Percentiles rank a stretch among this genome's conserved stretches.
Conservation (phyloP, 2,797 vertebrate genomes). For the Taenioides sp. region DNA sequence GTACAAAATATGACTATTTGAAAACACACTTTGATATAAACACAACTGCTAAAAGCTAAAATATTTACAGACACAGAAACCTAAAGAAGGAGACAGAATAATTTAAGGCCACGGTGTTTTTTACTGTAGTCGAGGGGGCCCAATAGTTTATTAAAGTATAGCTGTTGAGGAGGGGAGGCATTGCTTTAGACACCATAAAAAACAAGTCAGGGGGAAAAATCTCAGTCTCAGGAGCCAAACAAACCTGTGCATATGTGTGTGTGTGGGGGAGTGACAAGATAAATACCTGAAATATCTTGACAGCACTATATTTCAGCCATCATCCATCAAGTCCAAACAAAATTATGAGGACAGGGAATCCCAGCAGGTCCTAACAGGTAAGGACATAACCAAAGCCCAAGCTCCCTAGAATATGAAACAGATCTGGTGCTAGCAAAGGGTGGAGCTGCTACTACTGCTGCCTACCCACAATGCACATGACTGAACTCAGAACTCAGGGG, state of each 20-base stretch:
- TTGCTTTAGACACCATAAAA: conserved; percentile 47
- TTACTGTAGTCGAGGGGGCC: no score
- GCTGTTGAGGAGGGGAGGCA: background rate
- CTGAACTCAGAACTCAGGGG: conserved; percentile 54
- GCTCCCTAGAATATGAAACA: conserved; percentile 45
- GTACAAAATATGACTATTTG: background rate
- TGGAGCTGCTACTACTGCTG: background rate
- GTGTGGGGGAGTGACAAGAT: conserved; percentile 26
- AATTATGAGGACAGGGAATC: conserved; percentile 64
- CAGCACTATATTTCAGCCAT: conserved; percentile 56
- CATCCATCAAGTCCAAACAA: conserved; percentile 65
- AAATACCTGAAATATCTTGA: conserved; percentile 65
- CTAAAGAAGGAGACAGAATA: background rate
- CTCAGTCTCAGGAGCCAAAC: conserved; percentile 50
- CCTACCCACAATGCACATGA: conserved; percentile 43
- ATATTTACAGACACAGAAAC: background rate
- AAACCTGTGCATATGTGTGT: conserved; percentile 36
- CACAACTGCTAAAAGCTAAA: background rate
- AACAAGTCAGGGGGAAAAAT: conserved; percentile 11
- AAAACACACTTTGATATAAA: background rate
- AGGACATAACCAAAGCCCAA: conserved; percentile 46
- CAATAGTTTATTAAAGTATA: background rate
- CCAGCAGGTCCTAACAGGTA: conserved; percentile 65
- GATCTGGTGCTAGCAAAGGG: background rate
- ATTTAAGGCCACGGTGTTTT: background rate